Percentiles rank a stretch among this genome's conserved stretches.
Conservation (phyloP, 2,888 invertebrate genomes). For the Tetanocera ferruginea region DNA sequence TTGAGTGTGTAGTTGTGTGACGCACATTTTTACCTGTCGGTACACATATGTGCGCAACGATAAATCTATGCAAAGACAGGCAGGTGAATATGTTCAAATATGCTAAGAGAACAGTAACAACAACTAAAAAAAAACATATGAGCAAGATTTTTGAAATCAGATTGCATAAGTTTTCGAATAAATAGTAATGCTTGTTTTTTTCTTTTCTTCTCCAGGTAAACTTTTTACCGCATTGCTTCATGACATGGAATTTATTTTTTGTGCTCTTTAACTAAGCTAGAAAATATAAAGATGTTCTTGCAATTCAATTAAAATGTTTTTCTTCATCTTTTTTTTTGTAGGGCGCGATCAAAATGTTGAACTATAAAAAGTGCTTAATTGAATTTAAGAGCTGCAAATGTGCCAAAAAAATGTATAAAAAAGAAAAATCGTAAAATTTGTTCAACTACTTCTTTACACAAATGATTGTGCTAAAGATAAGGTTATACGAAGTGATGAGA, state of each 20-base stretch:
- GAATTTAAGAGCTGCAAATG: background rate
- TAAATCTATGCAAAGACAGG: constrained; percentile 8
- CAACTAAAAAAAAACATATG: background rate
- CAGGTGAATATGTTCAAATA: background rate
- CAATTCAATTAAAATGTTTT: background rate
- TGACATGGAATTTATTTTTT: too few relatives aligned
- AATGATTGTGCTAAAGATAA: background rate
- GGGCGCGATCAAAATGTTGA: background rate
- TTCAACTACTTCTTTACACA: background rate
- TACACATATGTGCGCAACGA: background rate
- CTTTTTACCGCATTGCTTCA: too few relatives aligned
- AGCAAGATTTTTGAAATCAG: background rate
- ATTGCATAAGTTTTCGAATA: constrained; percentile 1
- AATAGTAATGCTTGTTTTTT: too few relatives aligned
- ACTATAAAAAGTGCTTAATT: background rate
- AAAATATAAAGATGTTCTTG: too few relatives aligned
- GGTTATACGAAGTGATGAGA: background rate
- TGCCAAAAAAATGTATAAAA: background rate
- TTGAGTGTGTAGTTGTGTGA: background rate
- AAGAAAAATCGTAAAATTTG: background rate
- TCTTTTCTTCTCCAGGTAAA: too few relatives aligned
- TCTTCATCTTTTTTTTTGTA: background rate
- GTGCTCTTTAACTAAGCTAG: too few relatives aligned
- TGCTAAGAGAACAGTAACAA: background rate
- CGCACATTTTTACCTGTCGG: background rate